A percentile compares a stretch with the other conserved stretches of the same genome.
These are phyloP conservation scores for Panagrolaimus sp. DNA, from an alignment of 1,140 invertebrate species.

Conservation along the genomic window DNA sequence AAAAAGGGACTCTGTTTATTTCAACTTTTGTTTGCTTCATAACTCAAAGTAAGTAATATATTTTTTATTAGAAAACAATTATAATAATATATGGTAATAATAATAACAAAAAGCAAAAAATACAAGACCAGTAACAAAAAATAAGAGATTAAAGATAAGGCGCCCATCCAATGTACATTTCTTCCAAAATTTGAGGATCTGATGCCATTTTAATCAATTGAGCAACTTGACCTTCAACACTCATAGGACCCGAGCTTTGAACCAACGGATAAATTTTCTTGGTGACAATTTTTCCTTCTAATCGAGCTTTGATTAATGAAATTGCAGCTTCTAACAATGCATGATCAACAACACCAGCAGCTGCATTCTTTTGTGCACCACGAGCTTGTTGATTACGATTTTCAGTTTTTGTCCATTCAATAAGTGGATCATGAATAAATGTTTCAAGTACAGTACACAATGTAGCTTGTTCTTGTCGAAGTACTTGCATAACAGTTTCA, in stretches of 20 bases:
- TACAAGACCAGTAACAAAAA: not conserved
- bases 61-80: too few species aligned
- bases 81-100: too few species aligned
- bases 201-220: not conserved
- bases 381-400: slow-evolving; percentile 17
- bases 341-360: not conserved
- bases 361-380: not conserved
- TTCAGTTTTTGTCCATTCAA: slow-evolving; percentile 70
- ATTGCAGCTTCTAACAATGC: not conserved
- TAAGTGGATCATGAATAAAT: slow-evolving; percentile 91
- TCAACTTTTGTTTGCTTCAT: too few species aligned
- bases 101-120: not conserved
- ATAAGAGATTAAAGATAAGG: not conserved
- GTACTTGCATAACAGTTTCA: slow-evolving; percentile 65
- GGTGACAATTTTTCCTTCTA: not conserved
- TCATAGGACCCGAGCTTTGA: not conserved
- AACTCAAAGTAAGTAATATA: too few species aligned
- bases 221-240: slow-evolving; percentile 6
- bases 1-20: too few species aligned
- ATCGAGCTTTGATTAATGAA: not conserved
- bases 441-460: slow-evolving; percentile 80
- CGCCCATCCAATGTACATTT: not conserved
- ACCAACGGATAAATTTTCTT: not conserved
- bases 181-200: not conserved
- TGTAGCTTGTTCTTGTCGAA: slow-evolving; percentile 66